Conservation (phyloP, 2,797 vertebrate species). For the Eremophila alpestris region DNA sequence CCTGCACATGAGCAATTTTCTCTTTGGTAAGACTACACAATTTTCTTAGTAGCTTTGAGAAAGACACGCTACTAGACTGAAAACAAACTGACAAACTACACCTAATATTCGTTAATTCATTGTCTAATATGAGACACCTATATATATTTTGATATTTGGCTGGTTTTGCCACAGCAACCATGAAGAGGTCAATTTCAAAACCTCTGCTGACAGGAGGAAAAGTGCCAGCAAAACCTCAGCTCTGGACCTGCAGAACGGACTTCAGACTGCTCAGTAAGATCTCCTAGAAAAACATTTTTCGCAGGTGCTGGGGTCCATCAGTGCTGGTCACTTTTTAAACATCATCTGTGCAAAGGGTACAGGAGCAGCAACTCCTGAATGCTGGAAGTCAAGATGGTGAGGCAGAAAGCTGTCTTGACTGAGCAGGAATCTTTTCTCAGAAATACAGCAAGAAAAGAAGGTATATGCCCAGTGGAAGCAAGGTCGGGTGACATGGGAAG, state of each 20-base stretch:
- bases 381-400: accelerated
- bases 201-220: neutral
- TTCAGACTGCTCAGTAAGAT: neutral
- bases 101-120: neutral
- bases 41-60: neutral
- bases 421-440: neutral
- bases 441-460: neutral
- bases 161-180: neutral
- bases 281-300: neutral
- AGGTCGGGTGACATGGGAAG: neutral
- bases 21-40: neutral
- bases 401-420: neutral
- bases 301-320: neutral
- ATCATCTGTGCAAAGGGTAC: neutral
- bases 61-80: neutral
- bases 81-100: neutral
- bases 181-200: neutral
- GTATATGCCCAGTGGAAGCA: neutral
- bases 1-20: neutral
- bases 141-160: neutral
- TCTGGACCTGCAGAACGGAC: neutral
- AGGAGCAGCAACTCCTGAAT: neutral
- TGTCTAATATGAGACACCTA: neutral
- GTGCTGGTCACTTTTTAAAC: neutral
- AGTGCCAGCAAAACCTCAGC: neutral